phyloP scores from a whole-genome alignment of 2,797 vertebrate genomes.

The Squalus acanthias region DNA sequence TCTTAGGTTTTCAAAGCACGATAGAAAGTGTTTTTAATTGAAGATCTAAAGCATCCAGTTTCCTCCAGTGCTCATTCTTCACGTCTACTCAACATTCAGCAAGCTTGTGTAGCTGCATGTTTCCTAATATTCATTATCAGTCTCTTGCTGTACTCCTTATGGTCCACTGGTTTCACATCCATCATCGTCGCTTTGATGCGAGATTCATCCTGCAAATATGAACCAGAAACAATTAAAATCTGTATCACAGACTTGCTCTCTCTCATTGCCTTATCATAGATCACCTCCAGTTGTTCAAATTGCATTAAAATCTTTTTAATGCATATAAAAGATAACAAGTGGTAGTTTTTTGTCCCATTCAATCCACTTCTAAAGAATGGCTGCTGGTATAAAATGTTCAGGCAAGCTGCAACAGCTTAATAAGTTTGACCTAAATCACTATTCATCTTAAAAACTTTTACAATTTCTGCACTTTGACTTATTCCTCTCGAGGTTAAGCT shows the following conservation, averaged over 20 bases:
- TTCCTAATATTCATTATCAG: constrained; percentile 80
- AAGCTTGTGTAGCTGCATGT: constrained; percentile 50
- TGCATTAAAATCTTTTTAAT: constrained; percentile 11
- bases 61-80: constrained; percentile 21
- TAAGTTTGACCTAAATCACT: not conserved
- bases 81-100: constrained; percentile 31
- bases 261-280: constrained; percentile 36
- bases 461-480: not conserved
- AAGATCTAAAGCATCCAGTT: not conserved
- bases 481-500: not conserved
- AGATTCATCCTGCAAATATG: constrained; percentile 78
- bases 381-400: constrained; percentile 14
- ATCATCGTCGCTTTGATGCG: constrained; percentile 85
- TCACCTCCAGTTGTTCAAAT: constrained; percentile 33
- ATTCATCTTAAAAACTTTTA: not conserved
- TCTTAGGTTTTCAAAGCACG: not conserved
- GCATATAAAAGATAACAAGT: constrained; percentile 27
- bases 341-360: constrained; percentile 17
- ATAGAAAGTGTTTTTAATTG: constrained; percentile 10
- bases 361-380: constrained; percentile 35
- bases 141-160: constrained; percentile 82
- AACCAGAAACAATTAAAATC: constrained; percentile 15
- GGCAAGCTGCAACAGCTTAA: not conserved
- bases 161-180: constrained; percentile 83
- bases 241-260: constrained; percentile 28